Evolutionary conservation across 2,888 invertebrate species (phyloP).

Genomic region (Halocaridina rubra): DNA sequence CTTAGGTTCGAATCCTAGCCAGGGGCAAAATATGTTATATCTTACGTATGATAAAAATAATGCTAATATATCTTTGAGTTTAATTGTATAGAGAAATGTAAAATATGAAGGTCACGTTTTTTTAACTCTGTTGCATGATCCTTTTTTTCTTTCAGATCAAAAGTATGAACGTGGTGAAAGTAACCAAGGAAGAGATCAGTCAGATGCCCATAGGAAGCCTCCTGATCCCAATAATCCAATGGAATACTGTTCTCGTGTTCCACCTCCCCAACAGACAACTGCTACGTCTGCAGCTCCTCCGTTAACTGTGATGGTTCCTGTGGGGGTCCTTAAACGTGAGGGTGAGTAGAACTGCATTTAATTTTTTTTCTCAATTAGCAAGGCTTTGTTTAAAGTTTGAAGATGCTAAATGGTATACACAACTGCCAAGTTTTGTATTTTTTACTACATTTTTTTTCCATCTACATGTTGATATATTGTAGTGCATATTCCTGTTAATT

Average conservation of each 20-base stretch:
- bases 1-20: too few species aligned
- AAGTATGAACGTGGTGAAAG: not conserved
- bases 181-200: not conserved
- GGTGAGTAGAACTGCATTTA: conserved; percentile 68
- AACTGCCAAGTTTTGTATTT: too few species aligned
- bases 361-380: not conserved
- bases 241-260: conserved; percentile 87
- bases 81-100: too few species aligned
- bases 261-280: conserved; percentile 80
- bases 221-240: conserved; percentile 87
- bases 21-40: too few species aligned
- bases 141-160: not conserved
- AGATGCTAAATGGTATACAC: too few species aligned
- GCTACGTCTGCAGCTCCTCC: conserved; percentile 70
- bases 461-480: too few species aligned
- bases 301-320: conserved; percentile 85
- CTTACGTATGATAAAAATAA: not conserved
- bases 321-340: conserved; percentile 82
- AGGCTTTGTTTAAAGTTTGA: too few species aligned
- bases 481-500: too few species aligned
- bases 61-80: too few species aligned
- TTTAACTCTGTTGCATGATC: not conserved
- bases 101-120: too few species aligned
- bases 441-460: too few species aligned
- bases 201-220: conserved; percentile 2